Base-by-base conservation (phyloP, 2,888 invertebrate species). In the Eupithecia centaureata region DNA sequence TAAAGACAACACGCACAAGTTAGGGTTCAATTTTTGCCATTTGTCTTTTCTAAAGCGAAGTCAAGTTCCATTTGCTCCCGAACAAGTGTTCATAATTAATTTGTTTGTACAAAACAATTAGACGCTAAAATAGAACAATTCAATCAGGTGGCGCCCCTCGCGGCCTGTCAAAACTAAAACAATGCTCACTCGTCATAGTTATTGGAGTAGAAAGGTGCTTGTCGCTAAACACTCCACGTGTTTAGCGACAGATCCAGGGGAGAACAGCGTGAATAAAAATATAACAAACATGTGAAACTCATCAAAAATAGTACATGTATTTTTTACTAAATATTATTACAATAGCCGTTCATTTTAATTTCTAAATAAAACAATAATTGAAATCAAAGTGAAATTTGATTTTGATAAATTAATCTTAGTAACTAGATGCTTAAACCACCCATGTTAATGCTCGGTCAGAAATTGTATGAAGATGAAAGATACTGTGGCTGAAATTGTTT, bases 131-230 rank as follows among this genome's bases (percentile, higher is more conserved):
- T 57, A 32, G 32, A 62, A 42, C 57, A 52, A 61, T 64, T 63
- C 27, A 60, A 47, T 63, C 56, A 66, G 66, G 66, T 66, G 63
- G 63, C 66, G 57, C 70, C 66, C 63, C 63, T 18, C 54, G 22
- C 8, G 54, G n/a, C 54, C 69, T 69, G 70, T 66, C 70, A 66
- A 67, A 69, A 38, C 35, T 63, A 61, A 61, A 66, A 70, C 69
- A 70, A 70, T 63, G 18, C 47, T 57, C 30, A 60, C 33, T 47
- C 56, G 61, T 63, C 63, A 62, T 38, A 58, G 30, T 56, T 60
- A 69, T 63, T 63, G 51, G 47, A 60, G 56, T 47, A 52, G 51
- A 67, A 59, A 59, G 54, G 27, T 51, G 47, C 13, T 12, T 63
- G 35, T 62, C 54, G 28, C n/a, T n/a, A n/a, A n/a, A n/a, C n/a